These are phyloP conservation scores for Megaceryle maxima DNA, from an alignment of 2,113 vertebrate genomes.

Conservation along the genomic window DNA sequence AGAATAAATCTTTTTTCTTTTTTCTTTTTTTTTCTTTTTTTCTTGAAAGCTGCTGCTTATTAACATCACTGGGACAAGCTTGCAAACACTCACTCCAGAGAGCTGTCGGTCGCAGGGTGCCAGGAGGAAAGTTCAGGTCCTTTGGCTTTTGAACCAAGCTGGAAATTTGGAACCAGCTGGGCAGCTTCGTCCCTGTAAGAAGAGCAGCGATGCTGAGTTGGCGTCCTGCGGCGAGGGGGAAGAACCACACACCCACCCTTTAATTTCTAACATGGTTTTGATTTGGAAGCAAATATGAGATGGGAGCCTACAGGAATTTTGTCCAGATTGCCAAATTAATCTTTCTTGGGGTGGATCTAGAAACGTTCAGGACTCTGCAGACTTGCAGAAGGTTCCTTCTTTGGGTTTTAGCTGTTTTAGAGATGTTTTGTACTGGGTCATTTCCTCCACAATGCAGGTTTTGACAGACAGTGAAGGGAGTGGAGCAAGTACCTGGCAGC, in stretches of 20 bases:
- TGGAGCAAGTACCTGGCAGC: background rate
- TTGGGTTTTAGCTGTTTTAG: background rate
- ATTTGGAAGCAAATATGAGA: background rate
- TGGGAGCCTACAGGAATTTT: background rate
- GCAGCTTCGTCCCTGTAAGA: constrained; percentile 30
- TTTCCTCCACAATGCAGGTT: background rate
- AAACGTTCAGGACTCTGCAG: rapidly evolving
- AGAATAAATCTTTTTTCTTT: background rate
- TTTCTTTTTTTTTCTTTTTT: background rate
- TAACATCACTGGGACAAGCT: background rate
- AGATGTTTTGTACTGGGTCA: background rate
- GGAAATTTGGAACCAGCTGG: background rate
- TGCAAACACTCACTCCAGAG: background rate
- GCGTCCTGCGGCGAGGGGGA: rapidly evolving
- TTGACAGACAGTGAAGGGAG: background rate
- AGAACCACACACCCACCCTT: background rate
- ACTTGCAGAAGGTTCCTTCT: background rate
- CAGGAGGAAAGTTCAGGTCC: background rate
- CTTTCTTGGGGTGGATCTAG: background rate
- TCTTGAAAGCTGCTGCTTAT: constrained; percentile 19
- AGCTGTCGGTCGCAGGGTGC: rapidly evolving
- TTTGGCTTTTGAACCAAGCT: background rate
- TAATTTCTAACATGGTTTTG: background rate
- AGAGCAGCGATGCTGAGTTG: background rate
- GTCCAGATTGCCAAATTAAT: background rate